Conservation (phyloP, 2,113 vertebrate genomes). For the Odontophorus gujanensis region DNA sequence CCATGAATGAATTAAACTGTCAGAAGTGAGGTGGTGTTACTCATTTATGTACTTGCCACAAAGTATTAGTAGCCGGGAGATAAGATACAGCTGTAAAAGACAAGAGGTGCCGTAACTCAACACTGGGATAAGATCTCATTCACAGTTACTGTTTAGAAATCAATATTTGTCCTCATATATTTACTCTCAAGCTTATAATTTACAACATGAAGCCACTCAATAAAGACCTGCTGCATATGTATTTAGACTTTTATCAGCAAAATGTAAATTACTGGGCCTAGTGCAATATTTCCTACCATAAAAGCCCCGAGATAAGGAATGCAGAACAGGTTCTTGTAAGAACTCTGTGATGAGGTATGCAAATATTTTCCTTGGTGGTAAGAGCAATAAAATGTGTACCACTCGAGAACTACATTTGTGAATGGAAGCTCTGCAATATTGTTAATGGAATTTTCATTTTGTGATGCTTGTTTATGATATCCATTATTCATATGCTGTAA, state of each 20-base stretch:
- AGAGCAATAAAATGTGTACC: constrained; percentile 39
- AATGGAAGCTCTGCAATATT: background rate
- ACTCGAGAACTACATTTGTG: background rate
- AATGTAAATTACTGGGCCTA: constrained; percentile 36
- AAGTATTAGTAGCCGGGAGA: background rate
- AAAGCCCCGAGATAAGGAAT: constrained; percentile 50
- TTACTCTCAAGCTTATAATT: constrained; percentile 17
- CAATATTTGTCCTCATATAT: constrained; percentile 27
- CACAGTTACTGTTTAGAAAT: background rate
- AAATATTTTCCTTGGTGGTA: constrained; percentile 35
- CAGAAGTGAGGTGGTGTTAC: background rate
- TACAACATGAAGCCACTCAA: background rate
- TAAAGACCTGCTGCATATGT: constrained; percentile 28
- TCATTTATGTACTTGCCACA: constrained; percentile 23
- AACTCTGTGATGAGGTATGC: constrained; percentile 35
- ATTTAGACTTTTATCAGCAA: constrained; percentile 52
- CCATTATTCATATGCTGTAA: constrained; percentile 1
- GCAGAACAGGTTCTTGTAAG: background rate
- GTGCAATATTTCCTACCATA: constrained; percentile 27
- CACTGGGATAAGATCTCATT: constrained; percentile 32
- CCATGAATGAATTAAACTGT: background rate
- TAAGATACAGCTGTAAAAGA: constrained; percentile 26
- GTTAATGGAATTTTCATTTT: constrained; percentile 37
- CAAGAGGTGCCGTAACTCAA: constrained; percentile 6
- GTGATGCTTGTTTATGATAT: constrained; percentile 2